Conservation (phyloP, 2,797 vertebrate species). For the Megalops cyprinoides region DNA sequence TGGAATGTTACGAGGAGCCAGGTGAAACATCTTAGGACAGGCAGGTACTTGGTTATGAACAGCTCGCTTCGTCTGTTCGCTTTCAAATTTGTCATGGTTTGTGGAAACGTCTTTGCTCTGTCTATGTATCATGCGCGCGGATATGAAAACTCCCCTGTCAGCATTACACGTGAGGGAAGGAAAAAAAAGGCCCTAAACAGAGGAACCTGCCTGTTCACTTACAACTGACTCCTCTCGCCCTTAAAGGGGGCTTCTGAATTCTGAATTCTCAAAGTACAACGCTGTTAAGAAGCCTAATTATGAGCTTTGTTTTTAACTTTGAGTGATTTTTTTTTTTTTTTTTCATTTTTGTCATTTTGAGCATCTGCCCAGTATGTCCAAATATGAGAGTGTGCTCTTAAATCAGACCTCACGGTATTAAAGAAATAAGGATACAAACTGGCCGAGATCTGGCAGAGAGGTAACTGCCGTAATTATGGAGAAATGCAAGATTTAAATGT, state of each 20-base stretch:
- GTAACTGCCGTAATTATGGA: neutral
- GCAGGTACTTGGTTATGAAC: neutral
- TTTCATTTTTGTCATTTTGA: too few relatives aligned
- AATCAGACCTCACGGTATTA: too few relatives aligned
- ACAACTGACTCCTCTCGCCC: neutral
- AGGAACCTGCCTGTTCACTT: neutral
- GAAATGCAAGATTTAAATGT: neutral
- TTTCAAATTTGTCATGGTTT: neutral
- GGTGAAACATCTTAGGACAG: neutral
- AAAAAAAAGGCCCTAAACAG: neutral
- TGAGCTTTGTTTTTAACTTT: too few relatives aligned
- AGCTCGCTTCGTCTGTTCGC: neutral
- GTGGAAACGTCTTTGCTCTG: slow-evolving; percentile 13
- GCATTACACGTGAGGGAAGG: neutral
- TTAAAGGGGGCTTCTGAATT: too few relatives aligned
- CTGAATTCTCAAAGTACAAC: too few relatives aligned
- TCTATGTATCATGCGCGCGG: neutral
- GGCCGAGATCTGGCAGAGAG: neutral
- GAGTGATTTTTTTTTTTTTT: too few relatives aligned
- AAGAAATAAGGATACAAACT: too few relatives aligned
- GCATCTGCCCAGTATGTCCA: too few relatives aligned
- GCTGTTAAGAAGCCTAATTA: too few relatives aligned
- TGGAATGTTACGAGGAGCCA: neutral
- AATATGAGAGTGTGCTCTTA: too few relatives aligned
- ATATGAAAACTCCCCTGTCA: slow-evolving; percentile 9